Evolutionary conservation across 2,888 invertebrate species (phyloP), one percentile per base, ranked within the genome.

Genomic region (Aphrophora alni): DNA sequence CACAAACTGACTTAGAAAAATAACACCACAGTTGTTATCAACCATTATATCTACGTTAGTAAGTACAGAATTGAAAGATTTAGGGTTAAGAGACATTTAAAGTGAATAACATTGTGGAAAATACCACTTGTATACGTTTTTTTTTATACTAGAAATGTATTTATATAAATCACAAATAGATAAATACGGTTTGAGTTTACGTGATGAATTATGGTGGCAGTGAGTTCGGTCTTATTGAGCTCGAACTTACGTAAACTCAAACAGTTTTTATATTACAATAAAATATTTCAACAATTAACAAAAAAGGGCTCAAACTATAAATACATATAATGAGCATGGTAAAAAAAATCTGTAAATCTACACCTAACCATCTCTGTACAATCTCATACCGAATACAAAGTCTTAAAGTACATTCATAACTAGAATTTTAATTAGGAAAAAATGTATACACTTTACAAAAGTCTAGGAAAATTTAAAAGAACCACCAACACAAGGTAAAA

Each of bases 51-150:
- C 59, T 59, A 59, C 1, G 59, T 59, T 68, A 77, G 72, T 81
- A 81, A 78, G 81, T 81, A 81, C 81, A 78, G 77, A 77, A 33
- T 38, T 81, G 81, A 81, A 81, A 81, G 81, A 78, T 51, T 81
- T 38, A 71, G 81, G 81, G 81, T 81, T 78, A 78, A 68, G 81
- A 78, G 81, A 81, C 38, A 77, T 33, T 77, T 33, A 75, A 24
- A 21, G 38, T 33, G 25, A 59, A 59, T 59, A 59, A 59, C 21
- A 59, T 59, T 21, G 59, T 59, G 59, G 59, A 4, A 8, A 59
- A 2, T 0, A 5, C 59, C 59, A 59, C 59, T 59, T 21, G 59
- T 59, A 59, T 59, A 59, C 59, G 21, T 44, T 44, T 44, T 44
- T 14, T 59, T 21, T 59, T 5, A 71, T 28, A 26, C 17, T 71